Conservation (phyloP, 1,140 invertebrate genomes). For the Piezodorus guildinii region DNA sequence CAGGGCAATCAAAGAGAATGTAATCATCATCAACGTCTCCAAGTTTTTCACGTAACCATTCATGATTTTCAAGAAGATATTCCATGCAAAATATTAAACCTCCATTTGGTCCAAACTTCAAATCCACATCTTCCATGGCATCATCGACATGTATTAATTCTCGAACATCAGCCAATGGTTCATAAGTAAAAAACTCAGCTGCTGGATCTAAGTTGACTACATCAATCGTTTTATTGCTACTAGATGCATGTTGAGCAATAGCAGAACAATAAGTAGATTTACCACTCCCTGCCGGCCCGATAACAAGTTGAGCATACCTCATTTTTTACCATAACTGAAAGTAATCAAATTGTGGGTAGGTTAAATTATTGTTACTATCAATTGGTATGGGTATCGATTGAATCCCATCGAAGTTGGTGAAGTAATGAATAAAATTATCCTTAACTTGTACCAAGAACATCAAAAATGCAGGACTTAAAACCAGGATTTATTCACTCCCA, state of each 20-base stretch:
- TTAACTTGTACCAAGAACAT: too few relatives aligned
- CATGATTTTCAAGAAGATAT: slow-evolving; percentile 79
- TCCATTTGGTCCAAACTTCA: slow-evolving; percentile 96
- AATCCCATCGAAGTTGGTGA: too few relatives aligned
- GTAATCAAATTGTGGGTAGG: too few relatives aligned
- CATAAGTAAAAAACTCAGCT: slow-evolving; percentile 90
- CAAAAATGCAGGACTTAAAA: too few relatives aligned
- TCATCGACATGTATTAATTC: slow-evolving; percentile 92
- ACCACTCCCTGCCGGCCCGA: slow-evolving; percentile 91
- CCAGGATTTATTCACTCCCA: too few relatives aligned
- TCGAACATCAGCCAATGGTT: slow-evolving; percentile 75
- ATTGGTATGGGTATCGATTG: too few relatives aligned
- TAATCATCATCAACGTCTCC: slow-evolving; percentile 75
- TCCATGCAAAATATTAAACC: slow-evolving; percentile 95
- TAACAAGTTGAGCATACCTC: slow-evolving; percentile 87
- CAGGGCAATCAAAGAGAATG: slow-evolving; percentile 96
- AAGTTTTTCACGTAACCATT: slow-evolving; percentile 81
- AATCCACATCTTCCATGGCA: slow-evolving; percentile 89
- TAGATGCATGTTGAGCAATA: slow-evolving; percentile 72
- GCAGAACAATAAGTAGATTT: slow-evolving; percentile 95
- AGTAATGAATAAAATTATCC: too few relatives aligned
- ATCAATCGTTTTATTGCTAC: slow-evolving; percentile 59
- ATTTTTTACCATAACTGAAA: slow-evolving; percentile 36
- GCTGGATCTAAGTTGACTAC: slow-evolving; percentile 97
- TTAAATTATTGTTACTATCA: too few relatives aligned